These are phyloP conservation scores for Neoarius graeffei DNA, from an alignment of 2,113 vertebrate genomes.

Conservation along the genomic window DNA sequence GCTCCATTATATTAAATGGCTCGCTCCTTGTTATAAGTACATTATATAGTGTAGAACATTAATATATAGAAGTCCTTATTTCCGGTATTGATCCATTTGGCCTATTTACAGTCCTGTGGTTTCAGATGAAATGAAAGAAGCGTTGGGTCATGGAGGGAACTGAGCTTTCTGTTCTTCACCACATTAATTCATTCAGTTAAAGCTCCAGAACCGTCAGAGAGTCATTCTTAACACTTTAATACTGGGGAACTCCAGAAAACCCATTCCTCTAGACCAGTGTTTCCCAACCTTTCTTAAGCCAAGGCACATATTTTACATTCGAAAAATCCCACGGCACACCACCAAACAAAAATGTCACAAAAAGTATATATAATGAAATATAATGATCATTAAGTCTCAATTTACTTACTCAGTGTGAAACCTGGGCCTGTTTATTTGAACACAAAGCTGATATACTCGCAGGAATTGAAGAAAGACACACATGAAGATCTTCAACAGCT, in stretches of 20 bases:
- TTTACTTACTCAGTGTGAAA: no score
- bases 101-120: neutral
- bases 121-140: neutral
- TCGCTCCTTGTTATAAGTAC: neutral
- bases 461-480: no score
- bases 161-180: neutral
- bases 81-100: neutral
- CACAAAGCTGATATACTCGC: no score
- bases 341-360: no score
- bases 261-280: neutral
- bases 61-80: neutral
- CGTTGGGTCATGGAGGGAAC: no score
- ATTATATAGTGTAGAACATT: neutral
- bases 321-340: no score
- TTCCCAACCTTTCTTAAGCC: no score
- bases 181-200: neutral
- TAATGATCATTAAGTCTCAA: no score
- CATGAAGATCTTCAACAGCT: no score
- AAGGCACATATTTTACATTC: no score
- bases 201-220: neutral
- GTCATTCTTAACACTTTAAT: neutral
- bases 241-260: neutral
- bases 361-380: no score
- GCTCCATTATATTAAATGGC: neutral
- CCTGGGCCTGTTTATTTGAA: no score